phyloP scores from a whole-genome alignment of 2,888 invertebrate genomes.

The Pecten maximus region DNA sequence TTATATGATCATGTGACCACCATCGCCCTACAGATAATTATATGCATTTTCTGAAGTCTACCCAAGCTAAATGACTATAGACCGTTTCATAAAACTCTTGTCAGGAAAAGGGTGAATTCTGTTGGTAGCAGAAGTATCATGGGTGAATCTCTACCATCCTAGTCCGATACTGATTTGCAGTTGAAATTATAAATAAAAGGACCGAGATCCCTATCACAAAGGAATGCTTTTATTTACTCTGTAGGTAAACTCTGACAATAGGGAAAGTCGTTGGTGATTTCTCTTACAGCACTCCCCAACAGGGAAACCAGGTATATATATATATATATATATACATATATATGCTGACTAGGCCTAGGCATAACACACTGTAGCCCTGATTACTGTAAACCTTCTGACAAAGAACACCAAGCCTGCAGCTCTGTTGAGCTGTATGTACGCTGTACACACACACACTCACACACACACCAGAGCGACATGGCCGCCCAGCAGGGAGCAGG shows the following conservation, averaged over 20 bases:
- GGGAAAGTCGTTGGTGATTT: constrained; percentile 9
- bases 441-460: constrained; percentile 17
- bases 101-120: neutral
- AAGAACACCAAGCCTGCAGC: constrained; percentile 18
- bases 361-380: constrained; percentile 21
- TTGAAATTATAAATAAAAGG: neutral
- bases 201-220: constrained; percentile 2
- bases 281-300: constrained; percentile 26
- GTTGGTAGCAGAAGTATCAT: neutral
- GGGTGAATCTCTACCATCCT: neutral
- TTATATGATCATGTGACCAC: constrained; percentile 33
- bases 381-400: constrained; percentile 33
- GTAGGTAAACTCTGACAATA: constrained; percentile 26
- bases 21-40: constrained; percentile 18
- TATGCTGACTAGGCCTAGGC: constrained; percentile 30
- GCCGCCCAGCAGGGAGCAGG: constrained; percentile 13
- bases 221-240: constrained; percentile 5
- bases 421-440: neutral
- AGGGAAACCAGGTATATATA: constrained; percentile 22
- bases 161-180: neutral
- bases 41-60: constrained; percentile 26
- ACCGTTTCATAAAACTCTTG: neutral
- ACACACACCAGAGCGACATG: neutral
- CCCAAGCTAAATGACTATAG: constrained; percentile 33
- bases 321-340: constrained; percentile 4